A percentile compares a stretch with the other conserved stretches of the same genome.
Conservation (phyloP, 2,888 invertebrate species). For the Timema cristinae region DNA sequence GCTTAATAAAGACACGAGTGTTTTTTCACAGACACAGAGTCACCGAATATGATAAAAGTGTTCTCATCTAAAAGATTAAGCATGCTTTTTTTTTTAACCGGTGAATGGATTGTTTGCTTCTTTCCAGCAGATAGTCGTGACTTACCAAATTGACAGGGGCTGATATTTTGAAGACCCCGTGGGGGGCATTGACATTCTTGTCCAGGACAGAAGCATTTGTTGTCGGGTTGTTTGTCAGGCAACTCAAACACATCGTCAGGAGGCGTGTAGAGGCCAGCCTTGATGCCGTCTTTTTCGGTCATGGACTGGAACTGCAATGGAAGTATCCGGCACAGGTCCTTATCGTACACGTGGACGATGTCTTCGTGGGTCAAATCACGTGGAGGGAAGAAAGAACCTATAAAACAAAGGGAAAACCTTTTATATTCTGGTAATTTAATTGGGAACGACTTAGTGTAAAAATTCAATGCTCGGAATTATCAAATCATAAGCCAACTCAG, state of each 20-base stretch:
- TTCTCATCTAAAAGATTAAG: too few relatives aligned
- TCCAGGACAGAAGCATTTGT: constrained; percentile 72
- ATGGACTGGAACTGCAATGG: constrained; percentile 68
- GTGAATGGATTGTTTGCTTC: too few relatives aligned
- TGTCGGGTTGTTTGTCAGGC: constrained; percentile 59
- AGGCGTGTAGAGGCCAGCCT: constrained; percentile 68
- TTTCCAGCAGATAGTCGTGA: not conserved
- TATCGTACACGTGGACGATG: constrained; percentile 73
- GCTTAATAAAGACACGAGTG: too few relatives aligned
- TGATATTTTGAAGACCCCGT: constrained; percentile 76
- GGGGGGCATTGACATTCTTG: constrained; percentile 63
- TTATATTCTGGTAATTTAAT: too few relatives aligned
- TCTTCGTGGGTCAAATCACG: constrained; percentile 65
- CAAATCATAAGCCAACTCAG: too few relatives aligned
- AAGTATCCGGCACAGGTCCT: constrained; percentile 77
- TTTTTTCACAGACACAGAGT: too few relatives aligned
- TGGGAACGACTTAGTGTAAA: too few relatives aligned
- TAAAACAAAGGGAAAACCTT: too few relatives aligned
- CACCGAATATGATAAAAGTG: too few relatives aligned
- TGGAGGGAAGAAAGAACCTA: constrained; percentile 76
- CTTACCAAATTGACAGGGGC: constrained; percentile 82
- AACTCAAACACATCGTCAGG: constrained; percentile 59
- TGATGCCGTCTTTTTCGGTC: constrained; percentile 64
- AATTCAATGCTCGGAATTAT: too few relatives aligned
- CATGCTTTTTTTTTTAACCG: too few relatives aligned